Conservation (phyloP, 2,797 vertebrate genomes). For the Acanthis flammea region DNA sequence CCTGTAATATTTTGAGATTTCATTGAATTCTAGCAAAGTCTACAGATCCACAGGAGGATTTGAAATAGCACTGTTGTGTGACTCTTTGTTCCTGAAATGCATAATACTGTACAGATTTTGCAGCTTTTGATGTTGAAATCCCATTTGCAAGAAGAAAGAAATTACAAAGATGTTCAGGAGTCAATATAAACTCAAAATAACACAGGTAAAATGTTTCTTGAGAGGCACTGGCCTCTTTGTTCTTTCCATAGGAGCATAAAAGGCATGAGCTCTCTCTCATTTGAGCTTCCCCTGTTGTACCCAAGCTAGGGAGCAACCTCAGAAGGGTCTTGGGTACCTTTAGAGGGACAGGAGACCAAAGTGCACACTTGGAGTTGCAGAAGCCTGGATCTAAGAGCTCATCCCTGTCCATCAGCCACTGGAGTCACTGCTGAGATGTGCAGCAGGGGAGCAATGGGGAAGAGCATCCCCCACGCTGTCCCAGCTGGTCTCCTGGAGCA, state of each 20-base stretch:
- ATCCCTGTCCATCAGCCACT: not conserved
- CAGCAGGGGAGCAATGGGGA: not conserved
- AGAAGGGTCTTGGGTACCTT: not conserved
- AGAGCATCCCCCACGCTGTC: not conserved
- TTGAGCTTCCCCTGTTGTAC: rapidly evolving
- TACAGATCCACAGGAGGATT: not conserved
- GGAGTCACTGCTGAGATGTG: not conserved
- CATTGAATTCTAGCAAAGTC: not conserved
- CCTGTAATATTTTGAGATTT: not conserved
- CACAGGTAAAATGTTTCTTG: not conserved
- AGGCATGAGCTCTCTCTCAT: not conserved
- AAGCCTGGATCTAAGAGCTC: not conserved
- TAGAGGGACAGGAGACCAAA: not conserved
- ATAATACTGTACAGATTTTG: not conserved
- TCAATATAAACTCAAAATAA: not conserved
- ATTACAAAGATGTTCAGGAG: not conserved
- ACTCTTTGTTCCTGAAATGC: not conserved
- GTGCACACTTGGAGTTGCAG: not conserved
- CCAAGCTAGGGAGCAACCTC: not conserved
- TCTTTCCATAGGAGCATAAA: not conserved
- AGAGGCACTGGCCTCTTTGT: not conserved
- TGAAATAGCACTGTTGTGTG: not conserved
- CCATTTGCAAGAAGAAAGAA: not conserved
- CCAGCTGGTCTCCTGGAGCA: not conserved
- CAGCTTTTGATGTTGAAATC: not conserved